Conservation (phyloP, 2,797 vertebrate genomes). For the Caiman crocodilus region DNA sequence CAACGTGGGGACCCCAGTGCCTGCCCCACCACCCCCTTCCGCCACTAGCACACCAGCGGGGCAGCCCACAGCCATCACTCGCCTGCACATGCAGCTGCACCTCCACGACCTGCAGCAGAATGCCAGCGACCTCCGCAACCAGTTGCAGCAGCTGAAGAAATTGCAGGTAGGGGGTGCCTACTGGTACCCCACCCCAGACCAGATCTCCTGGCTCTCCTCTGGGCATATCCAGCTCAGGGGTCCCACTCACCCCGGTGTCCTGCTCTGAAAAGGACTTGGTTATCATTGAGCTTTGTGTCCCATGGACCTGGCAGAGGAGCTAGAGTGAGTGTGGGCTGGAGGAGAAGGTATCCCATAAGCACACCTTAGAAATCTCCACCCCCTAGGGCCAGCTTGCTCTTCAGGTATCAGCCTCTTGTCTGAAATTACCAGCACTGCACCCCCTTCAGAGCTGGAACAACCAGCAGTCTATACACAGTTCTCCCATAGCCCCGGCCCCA, state of each 20-base stretch:
- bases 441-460: no score
- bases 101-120: conserved; percentile 95
- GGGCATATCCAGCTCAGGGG: rapidly evolving
- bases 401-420: not conserved
- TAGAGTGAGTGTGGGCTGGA: no score
- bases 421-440: not conserved
- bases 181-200: not conserved
- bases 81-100: conserved; percentile 95
- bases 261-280: rapidly evolving
- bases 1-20: conserved; percentile 89
- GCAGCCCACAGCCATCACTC: conserved; percentile 86
- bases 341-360: not conserved
- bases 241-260: rapidly evolving
- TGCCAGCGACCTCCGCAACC: conserved; percentile 93
- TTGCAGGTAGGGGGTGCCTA: conserved; percentile 85
- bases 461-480: not conserved
- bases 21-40: conserved; percentile 80
- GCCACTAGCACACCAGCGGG: conserved; percentile 76
- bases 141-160: conserved; percentile 92
- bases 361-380: not conserved
- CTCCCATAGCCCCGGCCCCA: not conserved
- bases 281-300: no score
- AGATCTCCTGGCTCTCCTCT: not conserved
- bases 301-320: not conserved
- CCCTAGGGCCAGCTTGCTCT: not conserved